A percentile compares a stretch with the other conserved stretches of the same genome.
Conservation (phyloP, 2,113 vertebrate genomes). For the Agapornis roseicollis region DNA sequence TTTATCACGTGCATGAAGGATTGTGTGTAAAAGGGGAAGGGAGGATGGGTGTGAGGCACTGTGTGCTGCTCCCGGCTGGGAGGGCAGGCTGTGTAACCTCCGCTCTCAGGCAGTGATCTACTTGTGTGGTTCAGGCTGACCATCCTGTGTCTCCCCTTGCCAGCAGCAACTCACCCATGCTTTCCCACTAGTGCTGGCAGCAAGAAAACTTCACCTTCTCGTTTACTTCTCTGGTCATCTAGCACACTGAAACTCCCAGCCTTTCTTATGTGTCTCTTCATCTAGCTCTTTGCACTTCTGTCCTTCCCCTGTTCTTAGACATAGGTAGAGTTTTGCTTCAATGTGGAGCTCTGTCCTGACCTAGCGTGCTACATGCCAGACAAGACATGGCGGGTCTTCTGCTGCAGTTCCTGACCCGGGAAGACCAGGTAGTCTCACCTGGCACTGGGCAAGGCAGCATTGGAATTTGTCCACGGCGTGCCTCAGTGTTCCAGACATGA, state of each 20-base stretch:
- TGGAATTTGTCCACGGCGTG: neutral
- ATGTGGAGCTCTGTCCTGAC: neutral
- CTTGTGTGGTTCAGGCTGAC: accelerated
- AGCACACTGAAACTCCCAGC: neutral
- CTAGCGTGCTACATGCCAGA: neutral
- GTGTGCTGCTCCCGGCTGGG: neutral
- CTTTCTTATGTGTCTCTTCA: neutral
- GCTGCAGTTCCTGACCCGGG: neutral
- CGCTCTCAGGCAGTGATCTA: accelerated
- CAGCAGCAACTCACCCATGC: neutral
- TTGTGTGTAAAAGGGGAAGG: neutral
- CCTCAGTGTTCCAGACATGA: neutral
- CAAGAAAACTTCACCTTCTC: neutral
- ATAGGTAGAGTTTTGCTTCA: neutral
- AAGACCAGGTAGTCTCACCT: neutral
- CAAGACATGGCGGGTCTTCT: neutral
- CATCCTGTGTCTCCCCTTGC: neutral
- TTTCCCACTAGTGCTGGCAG: neutral
- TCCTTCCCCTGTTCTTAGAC: neutral
- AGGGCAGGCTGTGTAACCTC: neutral
- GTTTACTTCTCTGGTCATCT: neutral
- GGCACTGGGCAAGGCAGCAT: neutral
- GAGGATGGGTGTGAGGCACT: neutral
- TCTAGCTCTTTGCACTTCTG: neutral
- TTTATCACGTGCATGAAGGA: accelerated